These are phyloP conservation scores for Acrossocheilus wenchowensis DNA, from an alignment of 2,797 vertebrate species.

Conservation along the genomic window DNA sequence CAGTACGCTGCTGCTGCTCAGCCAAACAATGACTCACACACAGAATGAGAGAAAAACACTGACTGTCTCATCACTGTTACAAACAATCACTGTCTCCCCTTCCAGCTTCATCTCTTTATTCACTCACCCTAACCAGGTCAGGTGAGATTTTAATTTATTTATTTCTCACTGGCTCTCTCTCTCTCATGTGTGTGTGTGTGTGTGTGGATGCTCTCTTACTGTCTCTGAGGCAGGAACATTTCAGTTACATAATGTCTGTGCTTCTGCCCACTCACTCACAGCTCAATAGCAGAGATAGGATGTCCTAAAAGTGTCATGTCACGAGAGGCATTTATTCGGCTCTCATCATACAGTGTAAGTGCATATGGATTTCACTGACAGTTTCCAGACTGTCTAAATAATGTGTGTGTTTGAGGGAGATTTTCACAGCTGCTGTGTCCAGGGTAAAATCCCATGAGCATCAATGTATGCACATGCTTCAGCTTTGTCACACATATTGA, in stretches of 20 bases:
- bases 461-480: slow-evolving; percentile 41
- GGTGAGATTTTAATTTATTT: slow-evolving; percentile 46
- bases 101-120: slow-evolving; percentile 45
- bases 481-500: slow-evolving; percentile 9
- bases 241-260: slow-evolving; percentile 42
- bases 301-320: slow-evolving; percentile 25
- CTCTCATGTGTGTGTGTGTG: background rate
- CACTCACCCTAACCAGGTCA: slow-evolving; percentile 46
- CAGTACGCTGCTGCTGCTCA: background rate
- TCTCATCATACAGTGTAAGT: background rate
- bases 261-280: slow-evolving; percentile 25
- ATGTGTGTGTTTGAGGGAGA: background rate
- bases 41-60: slow-evolving; percentile 18
- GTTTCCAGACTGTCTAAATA: slow-evolving; percentile 3
- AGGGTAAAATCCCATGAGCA: slow-evolving; percentile 10
- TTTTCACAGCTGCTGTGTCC: slow-evolving; percentile 20
- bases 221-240: slow-evolving; percentile 40
- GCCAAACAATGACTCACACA: slow-evolving; percentile 14
- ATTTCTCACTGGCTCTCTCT: slow-evolving; percentile 31
- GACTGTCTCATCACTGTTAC: slow-evolving; percentile 26
- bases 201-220: slow-evolving; percentile 29
- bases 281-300: slow-evolving; percentile 21
- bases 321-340: background rate
- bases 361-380: background rate
- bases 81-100: slow-evolving; percentile 15